phyloP scores from a whole-genome alignment of 92 coral and sea anemone species.

The Zoanthus sociatus region DNA sequence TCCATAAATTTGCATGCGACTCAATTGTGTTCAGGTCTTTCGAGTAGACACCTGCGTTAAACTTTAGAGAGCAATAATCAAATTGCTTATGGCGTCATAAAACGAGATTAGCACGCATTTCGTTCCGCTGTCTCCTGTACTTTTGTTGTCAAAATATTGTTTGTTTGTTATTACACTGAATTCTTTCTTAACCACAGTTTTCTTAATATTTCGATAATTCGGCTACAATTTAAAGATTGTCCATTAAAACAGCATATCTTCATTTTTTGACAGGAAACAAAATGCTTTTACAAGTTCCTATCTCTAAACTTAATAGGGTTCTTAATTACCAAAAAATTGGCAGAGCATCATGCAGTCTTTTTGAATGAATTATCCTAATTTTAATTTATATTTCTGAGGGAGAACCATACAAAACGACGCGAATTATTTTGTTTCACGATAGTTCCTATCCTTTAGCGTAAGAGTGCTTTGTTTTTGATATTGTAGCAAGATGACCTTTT shows the following conservation, averaged over 20 bases:
- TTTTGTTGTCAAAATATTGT: neutral
- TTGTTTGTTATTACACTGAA: slow-evolving; percentile 2
- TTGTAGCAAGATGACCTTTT: neutral
- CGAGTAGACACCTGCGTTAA: neutral
- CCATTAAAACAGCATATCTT: neutral
- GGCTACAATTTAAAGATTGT: neutral
- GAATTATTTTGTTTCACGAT: neutral
- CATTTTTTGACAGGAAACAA: neutral
- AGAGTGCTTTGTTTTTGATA: neutral
- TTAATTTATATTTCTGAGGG: neutral
- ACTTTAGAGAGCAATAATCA: neutral
- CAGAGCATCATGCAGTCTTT: neutral
- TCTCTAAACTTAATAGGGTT: slow-evolving; percentile 18
- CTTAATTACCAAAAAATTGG: slow-evolving; percentile 17
- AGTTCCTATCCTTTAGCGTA: neutral
- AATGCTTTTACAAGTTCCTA: neutral
- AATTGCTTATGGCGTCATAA: neutral
- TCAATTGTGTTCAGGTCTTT: neutral
- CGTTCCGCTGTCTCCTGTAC: neutral
- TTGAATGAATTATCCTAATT: slow-evolving; percentile 28
- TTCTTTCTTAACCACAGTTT: neutral
- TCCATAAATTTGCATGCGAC: neutral
- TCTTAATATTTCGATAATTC: neutral
- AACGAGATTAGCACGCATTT: neutral
- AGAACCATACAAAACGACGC: slow-evolving; percentile 5